These are phyloP conservation scores for Umimayanthus kanabou DNA, from an alignment of 92 coral and sea anemone genomes.

Conservation along the genomic window DNA sequence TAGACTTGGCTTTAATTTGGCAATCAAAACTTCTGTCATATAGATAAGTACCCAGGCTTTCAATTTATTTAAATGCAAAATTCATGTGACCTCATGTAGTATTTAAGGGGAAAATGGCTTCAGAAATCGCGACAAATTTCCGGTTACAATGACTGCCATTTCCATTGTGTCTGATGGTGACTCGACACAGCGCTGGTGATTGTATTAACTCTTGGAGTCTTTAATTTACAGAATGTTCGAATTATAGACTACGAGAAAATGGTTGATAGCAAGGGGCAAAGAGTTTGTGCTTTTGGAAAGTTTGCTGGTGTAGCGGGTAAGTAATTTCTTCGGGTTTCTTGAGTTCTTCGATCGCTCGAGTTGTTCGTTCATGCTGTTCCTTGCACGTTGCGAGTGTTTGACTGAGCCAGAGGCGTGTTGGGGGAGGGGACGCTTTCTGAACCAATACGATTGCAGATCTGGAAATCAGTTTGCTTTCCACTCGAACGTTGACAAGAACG, in stretches of 20 bases:
- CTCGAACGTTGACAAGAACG: background rate
- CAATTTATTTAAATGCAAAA: background rate
- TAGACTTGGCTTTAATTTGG: background rate
- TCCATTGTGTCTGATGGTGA: no score
- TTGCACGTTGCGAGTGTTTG: background rate
- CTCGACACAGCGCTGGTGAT: background rate
- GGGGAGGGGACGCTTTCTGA: constrained; percentile 1
- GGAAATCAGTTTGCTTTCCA: background rate
- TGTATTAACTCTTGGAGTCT: background rate
- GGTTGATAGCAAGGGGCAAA: constrained; percentile 88
- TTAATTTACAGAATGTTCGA: constrained; percentile 73
- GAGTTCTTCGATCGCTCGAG: background rate
- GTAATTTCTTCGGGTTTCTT: background rate
- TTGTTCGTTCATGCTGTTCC: background rate
- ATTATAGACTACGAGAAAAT: constrained; percentile 95
- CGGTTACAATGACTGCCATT: constrained; percentile 6
- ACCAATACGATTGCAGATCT: constrained; percentile 23
- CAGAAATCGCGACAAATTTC: background rate
- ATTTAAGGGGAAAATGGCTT: no score
- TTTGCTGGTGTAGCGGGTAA: constrained; percentile 99
- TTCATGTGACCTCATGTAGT: no score
- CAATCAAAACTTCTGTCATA: no score
- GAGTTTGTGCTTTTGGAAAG: constrained; percentile 99
- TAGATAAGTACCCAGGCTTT: background rate
- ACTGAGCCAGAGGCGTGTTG: constrained; percentile 4